Conservation (phyloP, 1,140 invertebrate genomes). For the Oedothorax gibbosus region DNA sequence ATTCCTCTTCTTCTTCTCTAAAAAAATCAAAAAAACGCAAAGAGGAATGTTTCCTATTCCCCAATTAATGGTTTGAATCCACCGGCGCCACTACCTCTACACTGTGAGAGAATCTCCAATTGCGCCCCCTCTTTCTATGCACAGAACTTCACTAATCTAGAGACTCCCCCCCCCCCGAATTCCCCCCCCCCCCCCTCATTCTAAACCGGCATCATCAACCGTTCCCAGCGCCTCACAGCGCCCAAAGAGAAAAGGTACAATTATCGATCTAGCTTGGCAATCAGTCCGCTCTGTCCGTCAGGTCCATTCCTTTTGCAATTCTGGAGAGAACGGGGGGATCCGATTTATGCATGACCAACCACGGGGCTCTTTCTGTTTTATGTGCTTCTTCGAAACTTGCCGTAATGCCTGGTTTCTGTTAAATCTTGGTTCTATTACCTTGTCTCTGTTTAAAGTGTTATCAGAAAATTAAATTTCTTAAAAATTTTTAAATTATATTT, state of each 20-base stretch:
- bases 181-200: background rate
- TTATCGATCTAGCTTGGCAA: constrained; percentile 57
- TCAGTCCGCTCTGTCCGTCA: constrained; percentile 35
- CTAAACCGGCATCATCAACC: constrained; percentile 45
- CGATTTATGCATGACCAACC: constrained; percentile 61
- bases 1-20: background rate
- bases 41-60: constrained; percentile 46
- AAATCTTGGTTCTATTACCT: too few species aligned
- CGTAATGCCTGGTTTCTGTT: too few species aligned
- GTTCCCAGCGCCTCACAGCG: constrained; percentile 51
- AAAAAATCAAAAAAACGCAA: constrained; percentile 33
- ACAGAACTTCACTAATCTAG: constrained; percentile 58
- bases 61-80: constrained; percentile 56
- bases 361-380: constrained; percentile 43
- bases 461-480: too few species aligned
- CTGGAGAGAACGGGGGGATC: constrained; percentile 26
- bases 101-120: constrained; percentile 54
- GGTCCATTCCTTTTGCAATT: constrained; percentile 57
- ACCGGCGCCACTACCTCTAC: constrained; percentile 44
- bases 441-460: too few species aligned
- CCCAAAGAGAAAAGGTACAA: constrained; percentile 56
- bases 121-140: constrained; percentile 36
- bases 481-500: too few species aligned
- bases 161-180: constrained; percentile 11
- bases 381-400: too few species aligned